Evolutionary conservation across 2,888 invertebrate species (phyloP), one percentile per base, ranked within the genome.

Genomic region (Hydroisotoma schaefferi): DNA sequence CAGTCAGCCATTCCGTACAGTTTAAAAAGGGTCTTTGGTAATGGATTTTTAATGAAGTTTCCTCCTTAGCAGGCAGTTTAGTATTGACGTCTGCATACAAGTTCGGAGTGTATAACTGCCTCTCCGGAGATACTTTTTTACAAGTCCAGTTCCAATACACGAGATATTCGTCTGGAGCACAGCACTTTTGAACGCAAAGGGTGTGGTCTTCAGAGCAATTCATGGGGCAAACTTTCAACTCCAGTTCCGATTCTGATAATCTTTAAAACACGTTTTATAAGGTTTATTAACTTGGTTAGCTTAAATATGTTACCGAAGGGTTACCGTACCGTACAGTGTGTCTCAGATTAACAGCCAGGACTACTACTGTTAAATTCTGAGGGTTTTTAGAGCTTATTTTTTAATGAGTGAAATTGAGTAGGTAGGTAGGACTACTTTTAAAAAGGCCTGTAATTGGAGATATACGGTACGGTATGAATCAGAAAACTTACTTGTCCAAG

Each of bases 91-190:
- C 25, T 5, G 33, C 6, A 33, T 33, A 33, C 15, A 10, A 33
- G 15, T 33, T 33, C 15, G 15, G 6, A 33, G 15, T 10, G 6
- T 15, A 33, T 33, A 33, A 6, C 33, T 33, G 33, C 15, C 8
- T 33, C 15, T 33, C 33, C 15, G n/a, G n/a, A 15, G 27, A 33
- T 2, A 61, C n/a, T 58, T 59, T 61, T 43, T 53, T 27, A 26
- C 67, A 67, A 6, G 48, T 57, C 20, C 59, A 67, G 25, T 59
- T 61, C 67, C 67, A 67, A 25, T 64, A 67, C 4, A 57, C 44
- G 1, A 67, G 43, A 27, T 59, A 47, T 46, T 67, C 61, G 5
- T 53, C 57, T 2, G 55, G 27, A 4, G 63, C 64, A 38, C 67
- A 67, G 29, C 67, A 67, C 51, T 67, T 67, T 2, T 63, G 67